Base-by-base conservation (phyloP, 2,888 invertebrate genomes). In the Melipona beecheii region DNA sequence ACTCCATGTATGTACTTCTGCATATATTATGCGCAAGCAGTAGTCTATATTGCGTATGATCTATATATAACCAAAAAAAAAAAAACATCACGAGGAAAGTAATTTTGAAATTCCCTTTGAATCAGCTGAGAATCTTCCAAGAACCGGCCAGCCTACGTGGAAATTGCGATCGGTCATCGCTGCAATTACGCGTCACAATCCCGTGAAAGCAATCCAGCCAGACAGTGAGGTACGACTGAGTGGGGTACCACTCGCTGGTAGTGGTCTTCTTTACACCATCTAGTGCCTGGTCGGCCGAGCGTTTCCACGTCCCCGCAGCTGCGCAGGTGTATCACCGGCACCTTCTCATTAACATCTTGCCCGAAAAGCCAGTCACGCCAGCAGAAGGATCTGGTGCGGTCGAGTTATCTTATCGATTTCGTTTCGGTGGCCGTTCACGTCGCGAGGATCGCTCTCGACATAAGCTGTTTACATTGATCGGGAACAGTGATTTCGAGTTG, bases 301-400 rank as follows among this genome's bases (percentile, higher is more conserved):
- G 52, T 50, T 56, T 56, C 69, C 81, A 54, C 50, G 43, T 43
- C 1, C 78, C 84, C 86, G 91, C 91, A 92, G 84, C 91, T 93
- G 93, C 93, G 93, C 93, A 93, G 92, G 93, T 93, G 91, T 91
- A 91, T 88, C 82, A 81, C 76, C 83, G 82, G 84, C 86, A 87
- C 90, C 89, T 91, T 89, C 92, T 93, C 91, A 92, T 91, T 92
- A 93, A 90, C 92, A 93, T 92, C 91, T 92, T 87, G 72, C 86
- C 87, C 80, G 90, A 82, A 89, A 88, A 89, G 87, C 86, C 90
- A 92, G 92, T 93, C 91, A 92, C 92, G 91, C 87, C 87, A 90
- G 86, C 84, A 86, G 83, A 74, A 85, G 86, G 85, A 83, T 80
- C 85, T 82, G 85, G 81, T 85, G 72, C 86, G 87, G 85, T 85